phyloP scores from a whole-genome alignment of 2,113 vertebrate species.

The Amphiprion ocellaris region DNA sequence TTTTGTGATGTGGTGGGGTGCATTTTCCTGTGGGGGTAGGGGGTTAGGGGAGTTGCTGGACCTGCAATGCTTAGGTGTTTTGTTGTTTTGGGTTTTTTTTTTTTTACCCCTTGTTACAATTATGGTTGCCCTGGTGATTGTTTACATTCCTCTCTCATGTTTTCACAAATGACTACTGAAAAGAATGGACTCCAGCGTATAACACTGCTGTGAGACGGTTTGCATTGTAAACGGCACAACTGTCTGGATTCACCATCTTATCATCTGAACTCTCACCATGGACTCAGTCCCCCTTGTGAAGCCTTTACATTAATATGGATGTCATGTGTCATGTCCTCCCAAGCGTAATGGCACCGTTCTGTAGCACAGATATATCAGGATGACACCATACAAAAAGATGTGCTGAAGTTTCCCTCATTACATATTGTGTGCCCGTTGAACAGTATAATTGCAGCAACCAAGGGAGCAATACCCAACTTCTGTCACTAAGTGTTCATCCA shows the following conservation, averaged over 20 bases:
- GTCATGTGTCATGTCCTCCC: slow-evolving; percentile 46
- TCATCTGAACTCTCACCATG: slow-evolving; percentile 38
- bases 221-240: slow-evolving; percentile 14
- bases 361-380: slow-evolving; percentile 30
- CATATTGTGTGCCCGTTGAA: slow-evolving; percentile 54
- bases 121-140: background rate
- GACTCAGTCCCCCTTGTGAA: slow-evolving; percentile 29
- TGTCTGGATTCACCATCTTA: slow-evolving; percentile 12
- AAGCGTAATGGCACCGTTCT: slow-evolving; percentile 36
- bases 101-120: background rate
- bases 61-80: no score
- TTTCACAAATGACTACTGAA: background rate
- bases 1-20: no score
- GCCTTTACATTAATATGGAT: slow-evolving; percentile 68
- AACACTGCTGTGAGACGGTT: background rate
- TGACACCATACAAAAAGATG: slow-evolving; percentile 55
- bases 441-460: slow-evolving; percentile 67
- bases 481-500: slow-evolving; percentile 72
- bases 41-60: no score
- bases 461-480: slow-evolving; percentile 67
- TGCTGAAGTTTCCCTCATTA: slow-evolving; percentile 57
- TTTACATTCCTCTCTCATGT: background rate
- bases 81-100: no score
- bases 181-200: background rate
- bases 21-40: no score